Evolutionary conservation across 2,888 invertebrate species (phyloP).

Genomic region (Heliconius ismenius): DNA sequence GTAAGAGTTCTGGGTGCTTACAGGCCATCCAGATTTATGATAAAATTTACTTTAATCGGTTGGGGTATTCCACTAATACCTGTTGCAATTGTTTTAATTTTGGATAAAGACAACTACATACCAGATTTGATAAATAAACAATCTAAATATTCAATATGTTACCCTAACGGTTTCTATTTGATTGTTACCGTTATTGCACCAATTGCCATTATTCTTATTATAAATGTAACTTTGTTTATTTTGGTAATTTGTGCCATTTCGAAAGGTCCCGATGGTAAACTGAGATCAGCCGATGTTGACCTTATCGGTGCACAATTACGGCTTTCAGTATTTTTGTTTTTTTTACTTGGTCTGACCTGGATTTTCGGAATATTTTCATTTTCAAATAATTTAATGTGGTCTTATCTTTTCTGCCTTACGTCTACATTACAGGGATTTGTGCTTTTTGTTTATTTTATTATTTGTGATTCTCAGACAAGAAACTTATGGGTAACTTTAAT

Average conservation of each 20-base stretch:
- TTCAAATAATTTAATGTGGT: constrained; percentile 76
- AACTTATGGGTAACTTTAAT: constrained; percentile 76
- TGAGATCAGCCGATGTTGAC: constrained; percentile 67
- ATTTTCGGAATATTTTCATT: constrained; percentile 82
- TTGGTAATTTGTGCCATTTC: constrained; percentile 80
- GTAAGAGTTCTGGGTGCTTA: constrained; percentile 84
- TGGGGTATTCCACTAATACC: constrained; percentile 84
- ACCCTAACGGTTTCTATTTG: constrained; percentile 77
- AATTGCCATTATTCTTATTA: constrained; percentile 73
- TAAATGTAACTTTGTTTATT: constrained; percentile 80
- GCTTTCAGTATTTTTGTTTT: constrained; percentile 82
- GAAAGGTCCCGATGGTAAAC: constrained; percentile 76
- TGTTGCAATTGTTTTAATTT: constrained; percentile 69
- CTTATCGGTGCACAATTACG: constrained; percentile 77
- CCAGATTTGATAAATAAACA: constrained; percentile 51
- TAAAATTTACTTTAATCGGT: constrained; percentile 83
- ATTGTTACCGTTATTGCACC: constrained; percentile 79
- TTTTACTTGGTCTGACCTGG: constrained; percentile 83
- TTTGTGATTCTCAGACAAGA: constrained; percentile 80
- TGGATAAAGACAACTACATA: constrained; percentile 75
- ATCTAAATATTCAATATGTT: constrained; percentile 69
- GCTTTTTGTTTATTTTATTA: constrained; percentile 82
- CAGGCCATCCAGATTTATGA: constrained; percentile 82
- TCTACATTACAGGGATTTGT: constrained; percentile 84
- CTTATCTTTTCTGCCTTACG: constrained; percentile 84